Conservation (phyloP, 35 echinoderm and acorn worm species). For the Lytechinus variegatus region DNA sequence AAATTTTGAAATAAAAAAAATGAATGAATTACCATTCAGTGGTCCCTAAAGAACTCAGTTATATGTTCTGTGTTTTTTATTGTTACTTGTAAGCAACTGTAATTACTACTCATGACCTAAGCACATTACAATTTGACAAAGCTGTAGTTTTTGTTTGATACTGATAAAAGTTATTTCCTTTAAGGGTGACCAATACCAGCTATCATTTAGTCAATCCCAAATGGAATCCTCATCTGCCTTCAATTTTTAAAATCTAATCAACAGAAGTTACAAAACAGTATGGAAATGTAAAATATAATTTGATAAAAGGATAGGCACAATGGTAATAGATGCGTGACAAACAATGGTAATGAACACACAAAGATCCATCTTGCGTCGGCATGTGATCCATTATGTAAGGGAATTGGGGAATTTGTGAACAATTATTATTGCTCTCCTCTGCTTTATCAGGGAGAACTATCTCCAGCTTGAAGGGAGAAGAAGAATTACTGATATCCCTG, state of each 20-base stretch:
- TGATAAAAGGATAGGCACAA: neutral
- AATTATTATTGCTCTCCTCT: neutral
- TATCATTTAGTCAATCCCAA: too few relatives aligned
- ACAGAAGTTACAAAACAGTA: neutral
- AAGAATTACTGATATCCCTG: neutral
- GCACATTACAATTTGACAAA: neutral
- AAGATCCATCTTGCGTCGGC: neutral
- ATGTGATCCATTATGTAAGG: neutral
- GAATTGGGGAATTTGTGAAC: neutral
- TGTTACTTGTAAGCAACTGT: neutral
- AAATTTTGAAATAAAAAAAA: neutral
- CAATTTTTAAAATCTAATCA: neutral
- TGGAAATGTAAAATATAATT: neutral
- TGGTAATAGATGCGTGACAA: neutral
- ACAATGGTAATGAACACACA: neutral
- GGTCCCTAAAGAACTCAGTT: too few relatives aligned
- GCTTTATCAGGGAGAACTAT: neutral
- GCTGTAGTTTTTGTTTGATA: neutral
- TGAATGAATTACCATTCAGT: neutral
- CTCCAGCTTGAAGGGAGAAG: neutral
- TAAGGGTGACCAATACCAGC: too few relatives aligned
- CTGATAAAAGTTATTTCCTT: neutral
- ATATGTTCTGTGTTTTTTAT: neutral
- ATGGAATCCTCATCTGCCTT: neutral
- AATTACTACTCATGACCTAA: neutral